Evolutionary conservation across 2,113 vertebrate genomes (phyloP), one percentile per base, ranked within the genome.

Genomic region (Ia io): DNA sequence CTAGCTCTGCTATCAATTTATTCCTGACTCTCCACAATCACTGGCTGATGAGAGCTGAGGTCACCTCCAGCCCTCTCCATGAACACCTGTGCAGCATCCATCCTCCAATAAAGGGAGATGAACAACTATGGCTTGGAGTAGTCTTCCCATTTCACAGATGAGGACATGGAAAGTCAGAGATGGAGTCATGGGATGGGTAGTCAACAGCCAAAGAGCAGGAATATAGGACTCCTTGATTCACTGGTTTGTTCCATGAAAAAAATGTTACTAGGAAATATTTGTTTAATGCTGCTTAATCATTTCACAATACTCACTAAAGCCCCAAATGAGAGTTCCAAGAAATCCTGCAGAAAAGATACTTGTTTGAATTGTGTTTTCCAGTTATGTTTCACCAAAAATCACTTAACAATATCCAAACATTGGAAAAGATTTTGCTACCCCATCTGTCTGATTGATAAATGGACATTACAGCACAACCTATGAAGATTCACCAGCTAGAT

Each of bases 1-100:
- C 2, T 1, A 0, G 1, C 0, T 42, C 30, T 17, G 1, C 1
- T 35, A 30, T 5, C 25, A 0, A 32, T 2, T 44, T 10, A 2
- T 88, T 28, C 17, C 40, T 85, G 16, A 5, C 30, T 76, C 32
- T 5, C 11, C 8, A 16, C 5, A 32, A 0, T 73, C 16, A 6
- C 18, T 11, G 71, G 61, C 32, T n/a, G 2, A 22, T 4, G 20
- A 59, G 53, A 16, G 3, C 17, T 32, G 37, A 59, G 49, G 22
- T 35, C 40, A 4, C 9, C 32, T 56, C 4, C 10, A 9, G 40
- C 1, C 2, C 3, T 53, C 32, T 35, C 4, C 1, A 0, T 2
- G 20, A 53, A 56, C 20, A 49, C 9, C 16, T 2, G 1, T 6
- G 37, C 17, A 71, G 23, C 2, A 4, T 20, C 8, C 51, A 12